phyloP scores from a whole-genome alignment of 2,797 vertebrate genomes.

The Mormyrus proboscirostris region DNA sequence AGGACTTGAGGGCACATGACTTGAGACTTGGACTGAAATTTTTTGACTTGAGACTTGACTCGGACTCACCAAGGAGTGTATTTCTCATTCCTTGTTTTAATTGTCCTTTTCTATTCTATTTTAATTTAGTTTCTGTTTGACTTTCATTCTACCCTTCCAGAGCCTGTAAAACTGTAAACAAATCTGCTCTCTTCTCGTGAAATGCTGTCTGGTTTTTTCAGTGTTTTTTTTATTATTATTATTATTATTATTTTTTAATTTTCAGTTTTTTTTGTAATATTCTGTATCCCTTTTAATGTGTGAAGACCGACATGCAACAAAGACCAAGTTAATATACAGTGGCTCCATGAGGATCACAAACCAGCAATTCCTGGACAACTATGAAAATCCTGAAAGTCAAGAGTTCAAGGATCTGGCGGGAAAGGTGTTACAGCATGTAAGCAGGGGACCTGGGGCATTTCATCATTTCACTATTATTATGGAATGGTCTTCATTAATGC shows the following conservation, averaged over 20 bases:
- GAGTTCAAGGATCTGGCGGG: constrained; percentile 64
- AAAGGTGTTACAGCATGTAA: constrained; percentile 69
- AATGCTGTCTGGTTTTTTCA: neutral
- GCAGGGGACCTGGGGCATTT: neutral
- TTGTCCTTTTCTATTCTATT: neutral
- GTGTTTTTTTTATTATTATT: neutral
- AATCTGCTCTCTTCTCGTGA: neutral
- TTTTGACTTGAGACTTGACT: neutral
- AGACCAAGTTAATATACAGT: constrained; percentile 61
- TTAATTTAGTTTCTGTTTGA: neutral
- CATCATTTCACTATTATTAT: neutral
- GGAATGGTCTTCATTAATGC: neutral
- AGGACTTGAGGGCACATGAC: neutral
- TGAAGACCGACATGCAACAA: constrained; percentile 53
- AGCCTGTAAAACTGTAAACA: neutral
- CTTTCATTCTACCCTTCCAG: neutral
- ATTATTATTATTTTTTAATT: neutral
- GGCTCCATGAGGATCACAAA: constrained; percentile 69
- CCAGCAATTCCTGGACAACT: constrained; percentile 55
- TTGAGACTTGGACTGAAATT: neutral
- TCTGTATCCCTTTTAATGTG: neutral
- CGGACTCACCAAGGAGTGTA: neutral
- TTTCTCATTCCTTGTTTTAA: neutral
- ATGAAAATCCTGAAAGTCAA: constrained; percentile 63
- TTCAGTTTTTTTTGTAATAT: no score